Conservation (phyloP, 2,797 vertebrate genomes). For the Channa striata region DNA sequence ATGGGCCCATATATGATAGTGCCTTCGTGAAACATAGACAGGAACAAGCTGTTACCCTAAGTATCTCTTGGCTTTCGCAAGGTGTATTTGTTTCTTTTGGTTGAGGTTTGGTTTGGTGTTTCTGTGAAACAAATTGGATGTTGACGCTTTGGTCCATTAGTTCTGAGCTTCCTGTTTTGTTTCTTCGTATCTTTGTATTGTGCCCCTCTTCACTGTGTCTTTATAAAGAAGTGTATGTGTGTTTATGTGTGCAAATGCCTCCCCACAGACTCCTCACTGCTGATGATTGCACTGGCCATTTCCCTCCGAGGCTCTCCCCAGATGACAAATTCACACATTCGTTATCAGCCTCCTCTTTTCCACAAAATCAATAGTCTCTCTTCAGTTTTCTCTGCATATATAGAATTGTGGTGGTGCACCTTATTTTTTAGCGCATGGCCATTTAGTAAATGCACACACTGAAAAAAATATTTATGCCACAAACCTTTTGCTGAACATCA, state of each 20-base stretch:
- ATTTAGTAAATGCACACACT: slow-evolving; percentile 3
- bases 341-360: slow-evolving; percentile 71
- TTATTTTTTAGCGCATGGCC: slow-evolving; percentile 18
- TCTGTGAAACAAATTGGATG: slow-evolving; percentile 41
- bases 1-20: slow-evolving; percentile 12
- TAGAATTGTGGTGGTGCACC: slow-evolving; percentile 26
- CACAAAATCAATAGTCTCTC: slow-evolving; percentile 76
- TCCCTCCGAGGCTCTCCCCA: slow-evolving; percentile 62
- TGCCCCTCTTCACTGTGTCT: slow-evolving; percentile 46
- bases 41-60: slow-evolving; percentile 44
- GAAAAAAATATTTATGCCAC: slow-evolving; percentile 1
- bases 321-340: slow-evolving; percentile 78
- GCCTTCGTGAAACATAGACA: slow-evolving; percentile 35
- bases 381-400: slow-evolving; percentile 62
- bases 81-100: slow-evolving; percentile 45
- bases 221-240: slow-evolving; percentile 52
- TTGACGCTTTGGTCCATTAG: slow-evolving; percentile 41
- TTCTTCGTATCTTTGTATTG: slow-evolving; percentile 48
- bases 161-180: slow-evolving; percentile 39
- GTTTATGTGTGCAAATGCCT: slow-evolving; percentile 61
- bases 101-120: slow-evolving; percentile 17
- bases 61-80: slow-evolving; percentile 33
- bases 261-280: slow-evolving; percentile 60
- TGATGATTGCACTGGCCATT: slow-evolving; percentile 71
- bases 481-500: slow-evolving; percentile 9